Evolutionary conservation across 2,797 vertebrate species (phyloP), one percentile per base, ranked within the genome.

Genomic region (Astyanax mexicanus): DNA sequence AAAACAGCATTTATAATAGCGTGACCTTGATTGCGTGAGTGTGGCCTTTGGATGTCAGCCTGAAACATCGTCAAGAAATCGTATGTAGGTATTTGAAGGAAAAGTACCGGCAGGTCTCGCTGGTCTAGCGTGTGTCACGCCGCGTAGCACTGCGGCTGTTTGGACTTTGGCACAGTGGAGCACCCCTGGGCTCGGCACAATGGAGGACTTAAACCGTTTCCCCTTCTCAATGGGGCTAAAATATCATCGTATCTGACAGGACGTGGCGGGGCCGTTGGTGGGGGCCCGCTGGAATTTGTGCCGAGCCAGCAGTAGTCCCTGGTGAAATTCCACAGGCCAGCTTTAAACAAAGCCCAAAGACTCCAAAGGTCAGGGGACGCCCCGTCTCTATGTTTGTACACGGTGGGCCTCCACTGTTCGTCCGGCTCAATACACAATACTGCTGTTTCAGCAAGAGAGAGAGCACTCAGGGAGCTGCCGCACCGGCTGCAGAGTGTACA

Each of bases 331-430:
- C 90, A 89, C 87, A 84, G 80, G 69, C 74, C 82, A 75, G 88
- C 86, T 89, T 90, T 89, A 87, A 89, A 93, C 90, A 93, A 90
- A 90, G 89, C 83, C 72, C 40, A n/a, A n/a, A n/a, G 65, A 79
- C 81, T 86, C 83, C 78, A 80, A 86, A 79, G 86, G 84, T 87
- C 80, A 67, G 80, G 76, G 80, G 61, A 17, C 72, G 75, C 86
- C 77, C 78, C 81, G 82, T 86, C 84, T 87, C 85, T 72, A 83
- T 91, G 86, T 91, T 90, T 91, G 87, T 89, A 45, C 38, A 85
- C 86, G 77, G 82, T 78, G 84, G 74, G 40, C 65, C 66, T 68
- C 83, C 82, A 85, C 55, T 40, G 51, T 35, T 42, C 38, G 54
- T 12, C 37, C 81, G 85, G n/a, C 57, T 85, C 86, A 86, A 74